Percentiles rank a stretch among this genome's conserved stretches.
These are phyloP conservation scores for roundworm (Caenorhabditis elegans) DNA, from an alignment of 1,140 invertebrate genomes.

Conservation along the genomic window WBcel235 BX284603.4:7739501-7740000, in stretches of 20 bases:
- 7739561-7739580: background rate
- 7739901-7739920: slow-evolving; percentile 39
- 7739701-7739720: background rate
- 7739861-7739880: background rate
- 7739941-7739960: background rate
- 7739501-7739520: too few species aligned
- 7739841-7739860: background rate
- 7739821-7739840: background rate
- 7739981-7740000: background rate
- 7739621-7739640: background rate
- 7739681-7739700: slow-evolving; percentile 36
- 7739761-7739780: slow-evolving; percentile 39
- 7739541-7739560: too few species aligned
- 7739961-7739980: background rate
- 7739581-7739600: background rate
- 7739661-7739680: background rate
- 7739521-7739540: too few species aligned
- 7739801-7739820: background rate
- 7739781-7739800: slow-evolving; percentile 43
- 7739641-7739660: background rate
- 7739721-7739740: slow-evolving; percentile 32
- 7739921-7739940: slow-evolving; percentile 45
- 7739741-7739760: slow-evolving; percentile 30
- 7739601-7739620: background rate
- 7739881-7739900: slow-evolving; percentile 16